Conservation (phyloP, 1,140 invertebrate species). For the Drosophila oshimai region DNA sequence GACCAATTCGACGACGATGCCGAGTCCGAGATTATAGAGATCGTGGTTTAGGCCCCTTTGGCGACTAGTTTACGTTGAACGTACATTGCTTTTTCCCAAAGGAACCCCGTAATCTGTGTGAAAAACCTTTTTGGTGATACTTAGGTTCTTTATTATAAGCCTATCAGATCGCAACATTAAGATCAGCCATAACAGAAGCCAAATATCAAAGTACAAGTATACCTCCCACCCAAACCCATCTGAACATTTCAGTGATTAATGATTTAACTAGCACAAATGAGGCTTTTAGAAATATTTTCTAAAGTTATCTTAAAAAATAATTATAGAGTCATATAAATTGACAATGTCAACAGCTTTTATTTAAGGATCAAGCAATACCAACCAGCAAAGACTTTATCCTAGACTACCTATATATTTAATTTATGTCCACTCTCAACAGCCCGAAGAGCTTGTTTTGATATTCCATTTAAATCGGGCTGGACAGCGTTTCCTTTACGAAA, state of each 20-base stretch:
- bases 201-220: constrained; percentile 51
- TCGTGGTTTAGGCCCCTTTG: constrained; percentile 33
- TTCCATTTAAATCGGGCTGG: background rate
- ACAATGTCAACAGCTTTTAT: background rate
- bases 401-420: background rate
- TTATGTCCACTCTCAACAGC: background rate
- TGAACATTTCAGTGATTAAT: constrained; percentile 22
- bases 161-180: background rate
- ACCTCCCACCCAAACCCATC: constrained; percentile 30
- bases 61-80: constrained; percentile 12
- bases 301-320: background rate
- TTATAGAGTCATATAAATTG: no score
- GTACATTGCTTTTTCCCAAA: constrained; percentile 5
- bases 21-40: constrained; percentile 46
- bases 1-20: constrained; percentile 25
- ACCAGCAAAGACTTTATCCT: constrained; percentile 3
- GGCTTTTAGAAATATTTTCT: background rate
- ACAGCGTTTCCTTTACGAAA: no score
- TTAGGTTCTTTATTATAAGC: constrained; percentile 24
- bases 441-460: background rate
- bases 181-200: constrained; percentile 27
- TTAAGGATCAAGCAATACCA: constrained; percentile 12
- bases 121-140: constrained; percentile 48
- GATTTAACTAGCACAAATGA: background rate
- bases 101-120: constrained; percentile 5